These are phyloP conservation scores for Caenorhabditis zanzibari DNA, from an alignment of 2,888 invertebrate species.

Conservation along the genomic window DNA sequence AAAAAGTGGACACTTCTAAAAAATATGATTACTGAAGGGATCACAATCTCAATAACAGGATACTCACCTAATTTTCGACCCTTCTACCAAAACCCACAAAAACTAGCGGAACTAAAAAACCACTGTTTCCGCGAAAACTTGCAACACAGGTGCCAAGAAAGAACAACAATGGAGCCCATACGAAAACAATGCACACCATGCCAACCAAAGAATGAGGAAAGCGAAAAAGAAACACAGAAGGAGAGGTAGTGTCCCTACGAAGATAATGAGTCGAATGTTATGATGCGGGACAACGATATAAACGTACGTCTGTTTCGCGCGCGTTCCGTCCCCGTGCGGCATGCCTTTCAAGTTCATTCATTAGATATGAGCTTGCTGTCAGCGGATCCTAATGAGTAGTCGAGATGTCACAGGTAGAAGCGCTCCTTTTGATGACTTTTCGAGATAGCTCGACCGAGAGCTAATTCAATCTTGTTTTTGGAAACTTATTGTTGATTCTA, in stretches of 20 bases:
- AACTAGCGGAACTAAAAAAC: background rate
- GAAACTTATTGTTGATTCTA: constrained; percentile 3
- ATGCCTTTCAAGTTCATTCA: constrained; percentile 61
- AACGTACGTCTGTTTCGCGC: constrained; percentile 11
- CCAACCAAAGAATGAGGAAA: constrained; percentile 26
- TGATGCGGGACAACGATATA: constrained; percentile 65
- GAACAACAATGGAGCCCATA: constrained; percentile 27
- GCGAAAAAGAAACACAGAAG: background rate
- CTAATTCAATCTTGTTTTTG: constrained; percentile 34
- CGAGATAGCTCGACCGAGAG: constrained; percentile 28
- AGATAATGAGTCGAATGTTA: constrained; percentile 66
- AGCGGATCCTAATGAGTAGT: constrained; percentile 54
- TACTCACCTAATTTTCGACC: no score
- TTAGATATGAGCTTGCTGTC: constrained; percentile 64
- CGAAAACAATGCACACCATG: constrained; percentile 52
- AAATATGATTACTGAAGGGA: no score
- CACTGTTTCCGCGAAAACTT: constrained; percentile 7
- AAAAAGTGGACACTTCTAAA: no score
- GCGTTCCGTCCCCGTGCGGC: constrained; percentile 43
- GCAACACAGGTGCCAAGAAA: background rate
- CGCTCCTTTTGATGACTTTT: constrained; percentile 30
- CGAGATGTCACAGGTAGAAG: constrained; percentile 42
- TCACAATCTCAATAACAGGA: no score
- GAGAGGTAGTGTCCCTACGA: constrained; percentile 5
- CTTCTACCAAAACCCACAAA: background rate